Evolutionary conservation across 2,888 invertebrate genomes (phyloP), one percentile per base, ranked within the genome.

Genomic region (Anticlea derivata): DNA sequence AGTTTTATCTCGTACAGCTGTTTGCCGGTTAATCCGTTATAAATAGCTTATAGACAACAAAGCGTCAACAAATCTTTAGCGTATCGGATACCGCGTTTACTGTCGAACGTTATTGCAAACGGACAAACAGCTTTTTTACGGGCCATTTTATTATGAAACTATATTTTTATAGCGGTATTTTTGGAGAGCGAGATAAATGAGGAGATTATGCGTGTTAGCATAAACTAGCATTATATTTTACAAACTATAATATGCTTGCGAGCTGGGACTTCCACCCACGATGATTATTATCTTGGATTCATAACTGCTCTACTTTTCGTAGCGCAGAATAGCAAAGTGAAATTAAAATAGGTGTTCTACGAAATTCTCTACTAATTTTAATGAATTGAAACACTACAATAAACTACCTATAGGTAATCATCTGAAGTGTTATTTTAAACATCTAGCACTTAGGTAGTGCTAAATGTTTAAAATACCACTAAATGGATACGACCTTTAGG

Each of bases 1-100:
- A 75, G 70, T 78, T 83, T 81, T 82, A 81, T 82, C 74, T 72
- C 80, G 70, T 89, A 86, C 77, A 90, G 89, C 73, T 87, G 89
- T 66, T 90, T 90, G 87, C 86, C 73, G 80, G 73, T 81, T 85
- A 81, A 83, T 76, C 58, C 63, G 73, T 55, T 86, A 86, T 78
- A 86, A 88, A 89, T 88, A 88, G 88, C 74, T 48, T 65, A 77
- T 79, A 78, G 72, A 85, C 78, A 84, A 83, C 80, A 80, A 83
- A 82, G 72, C 79, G 75, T 82, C 74, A 78, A 76, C 72, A 75
- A 71, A 68, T 62, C 61, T 59, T 58, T 58, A 47, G 66, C 60
- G 66, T 61, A 70, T 68, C 66, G 65, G 55, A 55, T 66, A 65
- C 65, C 55, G 52, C 46, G 27, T 52, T 46, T 46, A 61, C 65